Conservation (phyloP, 2,113 vertebrate genomes). For the Patagioenas fasciata region DNA sequence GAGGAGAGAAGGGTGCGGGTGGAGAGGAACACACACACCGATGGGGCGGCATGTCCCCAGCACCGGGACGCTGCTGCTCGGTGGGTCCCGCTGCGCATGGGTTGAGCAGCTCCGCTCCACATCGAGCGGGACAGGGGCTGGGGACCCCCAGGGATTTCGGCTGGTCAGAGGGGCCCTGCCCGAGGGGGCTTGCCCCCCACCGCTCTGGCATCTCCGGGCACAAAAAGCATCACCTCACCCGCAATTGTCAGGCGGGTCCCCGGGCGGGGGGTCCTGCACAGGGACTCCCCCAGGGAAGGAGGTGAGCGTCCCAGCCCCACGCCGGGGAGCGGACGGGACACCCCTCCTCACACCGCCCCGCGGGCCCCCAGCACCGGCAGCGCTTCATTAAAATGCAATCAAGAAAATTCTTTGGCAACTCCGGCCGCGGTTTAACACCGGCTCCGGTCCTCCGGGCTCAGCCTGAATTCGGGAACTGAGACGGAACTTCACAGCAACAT, state of each 20-base stretch:
- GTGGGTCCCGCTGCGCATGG: neutral
- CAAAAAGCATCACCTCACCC: neutral
- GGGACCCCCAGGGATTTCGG: neutral
- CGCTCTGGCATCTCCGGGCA: neutral
- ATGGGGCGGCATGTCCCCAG: neutral
- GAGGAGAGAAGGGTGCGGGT: neutral
- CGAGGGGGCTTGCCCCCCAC: neutral
- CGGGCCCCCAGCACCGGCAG: neutral
- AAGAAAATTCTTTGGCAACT: constrained; percentile 17
- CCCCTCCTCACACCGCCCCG: neutral
- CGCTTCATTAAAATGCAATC: neutral
- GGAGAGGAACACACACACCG: neutral
- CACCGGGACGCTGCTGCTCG: neutral
- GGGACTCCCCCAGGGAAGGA: neutral
- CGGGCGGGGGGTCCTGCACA: no score
- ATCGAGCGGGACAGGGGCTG: neutral
- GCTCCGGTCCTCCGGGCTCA: constrained; percentile 15
- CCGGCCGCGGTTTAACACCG: neutral
- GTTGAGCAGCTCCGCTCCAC: neutral
- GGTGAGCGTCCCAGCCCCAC: no score
- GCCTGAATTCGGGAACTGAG: constrained; percentile 47
- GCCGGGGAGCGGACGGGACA: no score
- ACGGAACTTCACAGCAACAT: constrained; percentile 49
- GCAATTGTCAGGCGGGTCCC: neutral
- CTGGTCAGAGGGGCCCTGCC: neutral